Conservation (phyloP, 2,797 vertebrate species). For the Octomys mimax region DNA sequence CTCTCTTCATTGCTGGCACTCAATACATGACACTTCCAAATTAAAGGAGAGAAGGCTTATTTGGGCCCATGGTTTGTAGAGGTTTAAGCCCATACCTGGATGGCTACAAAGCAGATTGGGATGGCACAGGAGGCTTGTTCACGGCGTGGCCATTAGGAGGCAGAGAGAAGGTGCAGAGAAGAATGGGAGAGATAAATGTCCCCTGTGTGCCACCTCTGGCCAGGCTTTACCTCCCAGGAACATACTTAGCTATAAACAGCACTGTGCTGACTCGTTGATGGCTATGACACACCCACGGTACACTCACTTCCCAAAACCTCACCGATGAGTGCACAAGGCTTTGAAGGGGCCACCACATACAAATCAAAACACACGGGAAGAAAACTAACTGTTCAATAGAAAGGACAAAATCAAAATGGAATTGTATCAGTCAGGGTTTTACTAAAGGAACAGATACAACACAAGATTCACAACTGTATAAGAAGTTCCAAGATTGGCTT, state of each 20-base stretch:
- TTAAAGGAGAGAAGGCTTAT: not conserved
- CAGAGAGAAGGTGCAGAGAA: not conserved
- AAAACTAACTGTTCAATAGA: not conserved
- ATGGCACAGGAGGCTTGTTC: not conserved
- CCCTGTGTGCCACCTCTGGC: too few species aligned
- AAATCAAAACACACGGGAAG: not conserved
- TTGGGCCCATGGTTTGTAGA: not conserved
- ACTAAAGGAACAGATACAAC: too few species aligned
- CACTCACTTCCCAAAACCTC: not conserved
- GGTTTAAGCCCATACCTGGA: not conserved
- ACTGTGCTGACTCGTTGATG: too few species aligned
- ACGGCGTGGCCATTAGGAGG: not conserved
- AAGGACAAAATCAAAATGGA: constrained; percentile 15
- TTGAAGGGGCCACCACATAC: not conserved
- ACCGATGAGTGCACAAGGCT: not conserved
- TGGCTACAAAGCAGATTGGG: not conserved
- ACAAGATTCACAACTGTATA: too few species aligned
- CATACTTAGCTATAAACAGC: not conserved
- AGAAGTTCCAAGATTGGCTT: too few species aligned
- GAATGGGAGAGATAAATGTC: not conserved
- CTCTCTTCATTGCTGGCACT: not conserved
- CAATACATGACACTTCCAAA: not conserved
- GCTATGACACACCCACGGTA: not conserved
- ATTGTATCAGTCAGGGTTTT: not conserved
- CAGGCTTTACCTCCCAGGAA: not conserved